Evolutionary conservation across 2,113 vertebrate species (phyloP).

Genomic region (Orientallactaga bullata): DNA sequence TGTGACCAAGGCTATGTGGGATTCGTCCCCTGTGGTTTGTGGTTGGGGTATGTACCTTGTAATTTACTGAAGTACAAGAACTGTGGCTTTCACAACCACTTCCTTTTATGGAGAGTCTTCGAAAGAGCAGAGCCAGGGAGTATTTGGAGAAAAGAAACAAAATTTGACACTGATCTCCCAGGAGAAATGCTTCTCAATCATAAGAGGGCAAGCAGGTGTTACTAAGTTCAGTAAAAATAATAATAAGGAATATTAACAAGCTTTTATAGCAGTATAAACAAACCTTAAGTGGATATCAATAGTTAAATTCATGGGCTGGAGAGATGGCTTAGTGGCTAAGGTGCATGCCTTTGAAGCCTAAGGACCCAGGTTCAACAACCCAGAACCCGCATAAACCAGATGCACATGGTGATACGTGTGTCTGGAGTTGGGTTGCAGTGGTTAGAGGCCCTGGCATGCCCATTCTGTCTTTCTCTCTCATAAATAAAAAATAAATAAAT

Average conservation of each 20-base stretch:
- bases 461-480: no score
- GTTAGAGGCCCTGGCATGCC: no score
- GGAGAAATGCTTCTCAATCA: background rate
- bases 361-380: no score
- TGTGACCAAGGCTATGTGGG: background rate
- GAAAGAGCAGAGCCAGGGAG: background rate
- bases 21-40: background rate
- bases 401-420: no score
- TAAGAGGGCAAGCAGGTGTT: background rate
- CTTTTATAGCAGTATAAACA: slow-evolving; percentile 14
- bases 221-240: slow-evolving; percentile 27
- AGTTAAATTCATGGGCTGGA: background rate
- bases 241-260: background rate
- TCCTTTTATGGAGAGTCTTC: slow-evolving; percentile 25
- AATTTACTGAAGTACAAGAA: background rate
- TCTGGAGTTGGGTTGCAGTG: no score
- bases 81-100: background rate
- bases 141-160: slow-evolving; percentile 35
- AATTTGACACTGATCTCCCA: background rate
- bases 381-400: no score
- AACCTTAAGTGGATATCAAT: background rate
- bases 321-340: no score
- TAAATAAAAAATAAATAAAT: no score
- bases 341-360: no score
- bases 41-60: background rate